phyloP scores from a whole-genome alignment of 2,797 vertebrate genomes.

The Etheostoma nigrum region DNA sequence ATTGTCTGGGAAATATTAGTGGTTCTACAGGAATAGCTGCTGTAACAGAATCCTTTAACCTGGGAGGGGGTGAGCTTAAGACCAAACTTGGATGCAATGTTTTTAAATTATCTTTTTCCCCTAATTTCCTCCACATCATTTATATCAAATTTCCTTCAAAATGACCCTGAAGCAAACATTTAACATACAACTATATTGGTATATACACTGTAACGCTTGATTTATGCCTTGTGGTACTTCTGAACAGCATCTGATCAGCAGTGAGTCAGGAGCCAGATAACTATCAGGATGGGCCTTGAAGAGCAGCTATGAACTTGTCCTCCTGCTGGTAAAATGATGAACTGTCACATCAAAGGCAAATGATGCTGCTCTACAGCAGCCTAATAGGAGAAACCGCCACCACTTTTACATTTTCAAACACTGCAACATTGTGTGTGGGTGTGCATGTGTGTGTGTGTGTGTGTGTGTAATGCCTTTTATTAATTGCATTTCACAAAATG shows the following conservation, averaged over 20 bases:
- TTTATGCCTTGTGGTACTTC: not conserved
- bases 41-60: conserved; percentile 66
- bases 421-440: not conserved
- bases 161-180: conserved; percentile 6
- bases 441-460: not conserved
- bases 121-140: not conserved
- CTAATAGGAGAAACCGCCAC: not conserved
- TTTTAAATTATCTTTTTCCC: not conserved
- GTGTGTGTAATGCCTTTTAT: not conserved
- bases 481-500: conserved; percentile 32
- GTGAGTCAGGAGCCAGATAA: conserved; percentile 6
- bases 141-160: not conserved
- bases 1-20: conserved; percentile 61
- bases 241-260: conserved; percentile 32
- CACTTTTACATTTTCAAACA: not conserved
- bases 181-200: not conserved
- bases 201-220: not conserved
- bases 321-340: conserved; percentile 61
- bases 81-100: not conserved
- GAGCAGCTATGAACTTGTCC: conserved; percentile 39
- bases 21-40: conserved; percentile 70
- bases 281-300: not conserved
- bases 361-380: conserved; percentile 2
- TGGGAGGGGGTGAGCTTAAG: not conserved
- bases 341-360: conserved; percentile 48